Evolutionary conservation across 2,888 invertebrate species (phyloP).

Genomic region (Clivina fossor): DNA sequence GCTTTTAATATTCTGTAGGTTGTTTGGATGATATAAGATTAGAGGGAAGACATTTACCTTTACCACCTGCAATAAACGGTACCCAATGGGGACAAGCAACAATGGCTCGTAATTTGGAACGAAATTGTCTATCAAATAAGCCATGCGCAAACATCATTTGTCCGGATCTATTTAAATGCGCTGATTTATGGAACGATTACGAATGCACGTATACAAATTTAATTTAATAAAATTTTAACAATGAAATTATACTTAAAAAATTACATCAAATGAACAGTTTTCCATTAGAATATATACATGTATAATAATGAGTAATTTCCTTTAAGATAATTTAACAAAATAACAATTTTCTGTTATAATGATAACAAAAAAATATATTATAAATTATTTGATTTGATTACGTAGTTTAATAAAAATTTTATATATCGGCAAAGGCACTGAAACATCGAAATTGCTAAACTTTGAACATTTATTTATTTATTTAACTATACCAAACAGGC

Average conservation of each 20-base stretch:
- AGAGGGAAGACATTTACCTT: constrained; percentile 91
- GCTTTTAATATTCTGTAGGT: constrained; percentile 54
- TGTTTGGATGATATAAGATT: constrained; percentile 83
- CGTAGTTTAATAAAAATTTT: constrained; percentile 12
- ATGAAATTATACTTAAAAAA: constrained; percentile 25
- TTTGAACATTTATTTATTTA: too few relatives aligned
- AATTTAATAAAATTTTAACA: not conserved
- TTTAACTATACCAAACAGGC: too few relatives aligned
- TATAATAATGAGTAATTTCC: not conserved
- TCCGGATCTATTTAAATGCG: constrained; percentile 90
- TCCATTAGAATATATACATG: not conserved
- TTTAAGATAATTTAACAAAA: constrained; percentile 15
- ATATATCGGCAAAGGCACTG: constrained; percentile 50
- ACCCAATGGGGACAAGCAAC: constrained; percentile 96
- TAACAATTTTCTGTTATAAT: constrained; percentile 9
- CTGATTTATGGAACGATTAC: constrained; percentile 96
- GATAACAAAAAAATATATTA: too few relatives aligned
- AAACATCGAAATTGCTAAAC: constrained; percentile 35
- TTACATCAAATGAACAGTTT: constrained; percentile 9
- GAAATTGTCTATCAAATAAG: constrained; percentile 92
- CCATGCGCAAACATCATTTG: constrained; percentile 95
- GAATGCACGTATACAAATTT: constrained; percentile 90
- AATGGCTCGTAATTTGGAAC: constrained; percentile 88
- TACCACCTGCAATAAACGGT: constrained; percentile 93
- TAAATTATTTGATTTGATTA: constrained; percentile 7